phyloP scores from a whole-genome alignment of 2,888 invertebrate genomes.

The Aradus depressus region DNA sequence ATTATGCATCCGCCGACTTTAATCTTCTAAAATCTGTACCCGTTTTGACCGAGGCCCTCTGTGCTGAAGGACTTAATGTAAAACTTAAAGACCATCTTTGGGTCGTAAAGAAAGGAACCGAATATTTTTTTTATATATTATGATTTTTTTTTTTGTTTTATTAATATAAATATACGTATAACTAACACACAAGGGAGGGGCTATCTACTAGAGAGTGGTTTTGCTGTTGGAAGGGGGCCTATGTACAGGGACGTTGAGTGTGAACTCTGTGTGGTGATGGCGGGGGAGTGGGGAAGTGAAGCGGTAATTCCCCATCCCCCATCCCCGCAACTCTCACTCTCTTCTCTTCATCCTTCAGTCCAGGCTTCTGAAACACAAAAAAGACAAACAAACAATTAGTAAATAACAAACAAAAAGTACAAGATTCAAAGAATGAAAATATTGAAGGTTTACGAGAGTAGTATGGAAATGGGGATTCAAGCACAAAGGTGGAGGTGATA shows the following conservation, averaged over 20 bases:
- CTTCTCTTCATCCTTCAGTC: constrained; percentile 2
- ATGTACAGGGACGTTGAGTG: constrained; percentile 6
- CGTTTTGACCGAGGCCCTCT: constrained; percentile 30
- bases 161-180: constrained; percentile 1
- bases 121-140: constrained; percentile 10
- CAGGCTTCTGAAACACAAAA: no score
- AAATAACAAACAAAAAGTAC: no score
- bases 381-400: no score
- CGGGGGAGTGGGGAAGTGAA: constrained; percentile 8
- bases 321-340: constrained; percentile 5
- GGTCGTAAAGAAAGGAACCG: constrained; percentile 14
- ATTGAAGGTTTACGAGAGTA: no score
- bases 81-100: constrained; percentile 21
- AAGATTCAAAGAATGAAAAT: no score
- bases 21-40: constrained; percentile 24
- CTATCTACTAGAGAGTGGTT: neutral
- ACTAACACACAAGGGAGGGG: neutral
- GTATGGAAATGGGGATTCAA: no score
- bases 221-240: constrained; percentile 5
- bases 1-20: constrained; percentile 8
- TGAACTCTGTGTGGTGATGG: constrained; percentile 1
- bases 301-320: no score
- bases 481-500: no score
- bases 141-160: constrained; percentile 7
- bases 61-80: constrained; percentile 28